Percentiles rank a stretch among this genome's conserved stretches.
Evolutionary conservation across 2,888 invertebrate genomes (phyloP).

Genomic region (Amorpha juglandis): DNA sequence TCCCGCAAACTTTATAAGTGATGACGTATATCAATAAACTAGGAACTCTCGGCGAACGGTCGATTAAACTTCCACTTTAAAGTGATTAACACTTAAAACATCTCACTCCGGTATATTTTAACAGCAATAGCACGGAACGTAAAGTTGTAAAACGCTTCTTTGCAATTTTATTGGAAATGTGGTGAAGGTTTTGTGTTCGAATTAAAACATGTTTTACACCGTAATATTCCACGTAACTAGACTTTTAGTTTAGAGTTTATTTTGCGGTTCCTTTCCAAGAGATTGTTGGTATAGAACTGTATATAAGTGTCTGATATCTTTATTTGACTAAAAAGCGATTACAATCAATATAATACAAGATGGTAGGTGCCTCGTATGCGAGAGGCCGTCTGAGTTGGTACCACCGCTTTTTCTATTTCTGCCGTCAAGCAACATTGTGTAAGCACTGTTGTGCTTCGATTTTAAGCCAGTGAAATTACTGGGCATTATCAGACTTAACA

Average conservation of each 20-base stretch:
- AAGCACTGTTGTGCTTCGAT: too few relatives aligned
- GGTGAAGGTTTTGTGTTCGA: not conserved
- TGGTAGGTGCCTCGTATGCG: too few relatives aligned
- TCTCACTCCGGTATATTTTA: conserved; percentile 20
- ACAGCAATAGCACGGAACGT: conserved; percentile 1
- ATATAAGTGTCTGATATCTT: too few relatives aligned
- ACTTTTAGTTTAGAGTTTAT: not conserved
- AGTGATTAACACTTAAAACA: conserved; percentile 35
- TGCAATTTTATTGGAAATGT: conserved; percentile 1
- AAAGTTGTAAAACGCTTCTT: conserved; percentile 15
- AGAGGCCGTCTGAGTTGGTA: too few relatives aligned
- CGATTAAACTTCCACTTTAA: conserved; percentile 41
- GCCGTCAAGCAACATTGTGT: too few relatives aligned
- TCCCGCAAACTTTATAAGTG: conserved; percentile 34
- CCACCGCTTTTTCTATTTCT: too few relatives aligned
- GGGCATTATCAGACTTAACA: too few relatives aligned
- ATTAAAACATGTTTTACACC: not conserved
- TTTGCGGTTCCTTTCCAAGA: too few relatives aligned
- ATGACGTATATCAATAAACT: conserved; percentile 37
- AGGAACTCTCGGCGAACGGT: conserved; percentile 31
- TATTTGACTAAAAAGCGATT: too few relatives aligned
- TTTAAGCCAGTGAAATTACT: too few relatives aligned
- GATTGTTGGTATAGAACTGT: too few relatives aligned
- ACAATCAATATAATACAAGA: too few relatives aligned
- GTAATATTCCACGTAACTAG: not conserved